Percentiles rank a stretch among this genome's conserved stretches.
Conservation (phyloP, 2,888 invertebrate species). For the Shargacucullia verbasci region DNA sequence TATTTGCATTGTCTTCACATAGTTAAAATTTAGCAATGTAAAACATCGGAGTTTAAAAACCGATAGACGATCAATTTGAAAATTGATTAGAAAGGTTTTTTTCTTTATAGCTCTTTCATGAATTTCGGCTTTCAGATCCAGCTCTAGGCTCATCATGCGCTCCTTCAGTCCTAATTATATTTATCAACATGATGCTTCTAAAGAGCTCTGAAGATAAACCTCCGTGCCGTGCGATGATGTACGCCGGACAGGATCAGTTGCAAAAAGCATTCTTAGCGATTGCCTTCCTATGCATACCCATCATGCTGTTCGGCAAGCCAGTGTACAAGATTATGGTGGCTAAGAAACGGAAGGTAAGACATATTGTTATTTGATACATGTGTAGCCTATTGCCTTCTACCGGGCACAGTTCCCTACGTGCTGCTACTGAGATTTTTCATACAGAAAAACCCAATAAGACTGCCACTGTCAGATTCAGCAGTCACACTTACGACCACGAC, state of each 20-base stretch:
- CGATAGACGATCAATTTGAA: no score
- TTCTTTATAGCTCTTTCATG: neutral
- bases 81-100: no score
- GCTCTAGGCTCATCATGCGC: constrained; percentile 89
- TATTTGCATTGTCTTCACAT: no score
- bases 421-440: no score
- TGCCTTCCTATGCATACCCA: constrained; percentile 92
- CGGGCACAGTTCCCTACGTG: no score
- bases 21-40: no score
- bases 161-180: constrained; percentile 93
- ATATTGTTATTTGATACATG: neutral
- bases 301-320: constrained; percentile 94
- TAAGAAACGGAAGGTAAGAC: constrained; percentile 74
- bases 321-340: constrained; percentile 88
- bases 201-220: constrained; percentile 79
- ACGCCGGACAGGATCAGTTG: constrained; percentile 87
- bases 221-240: constrained; percentile 90
- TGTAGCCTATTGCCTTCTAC: no score
- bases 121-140: constrained; percentile 68
- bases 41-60: no score
- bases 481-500: no score
- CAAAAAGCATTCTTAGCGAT: constrained; percentile 91
- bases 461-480: no score
- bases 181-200: constrained; percentile 94
- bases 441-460: no score